Evolutionary conservation across 2,113 vertebrate species (phyloP).

Genomic region (Tragelaphus scriptus): DNA sequence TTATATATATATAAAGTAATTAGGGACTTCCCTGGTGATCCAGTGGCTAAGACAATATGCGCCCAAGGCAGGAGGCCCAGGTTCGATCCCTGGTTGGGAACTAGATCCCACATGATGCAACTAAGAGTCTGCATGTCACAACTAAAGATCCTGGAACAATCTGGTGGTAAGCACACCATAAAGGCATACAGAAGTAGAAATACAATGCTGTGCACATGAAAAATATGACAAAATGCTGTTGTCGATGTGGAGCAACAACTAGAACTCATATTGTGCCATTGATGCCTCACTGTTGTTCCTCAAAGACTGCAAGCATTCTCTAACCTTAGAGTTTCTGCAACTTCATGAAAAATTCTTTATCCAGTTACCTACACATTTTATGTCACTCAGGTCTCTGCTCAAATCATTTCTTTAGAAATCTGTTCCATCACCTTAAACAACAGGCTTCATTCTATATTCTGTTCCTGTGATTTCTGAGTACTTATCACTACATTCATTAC

Average conservation of each 20-base stretch:
- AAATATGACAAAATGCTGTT: background rate
- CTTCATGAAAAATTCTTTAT: background rate
- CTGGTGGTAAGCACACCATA: background rate
- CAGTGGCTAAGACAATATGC: background rate
- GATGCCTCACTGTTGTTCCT: background rate
- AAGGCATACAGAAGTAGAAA: background rate
- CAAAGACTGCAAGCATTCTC: background rate
- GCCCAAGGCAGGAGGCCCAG: background rate
- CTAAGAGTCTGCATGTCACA: background rate
- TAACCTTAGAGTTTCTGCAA: background rate
- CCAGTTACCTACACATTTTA: background rate
- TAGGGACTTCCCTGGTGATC: background rate
- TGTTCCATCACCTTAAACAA: background rate
- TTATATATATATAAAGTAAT: background rate
- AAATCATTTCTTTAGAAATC: background rate
- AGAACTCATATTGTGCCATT: background rate
- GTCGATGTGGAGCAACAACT: background rate
- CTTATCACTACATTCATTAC: background rate
- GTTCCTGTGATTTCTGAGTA: background rate
- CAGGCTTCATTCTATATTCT: background rate
- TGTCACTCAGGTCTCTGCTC: background rate
- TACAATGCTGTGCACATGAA: background rate
- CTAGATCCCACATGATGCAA: background rate
- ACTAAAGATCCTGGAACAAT: background rate
- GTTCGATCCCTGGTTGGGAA: background rate